phyloP scores from a whole-genome alignment of 92 coral and sea anemone species.

The Muricea muricata region DNA sequence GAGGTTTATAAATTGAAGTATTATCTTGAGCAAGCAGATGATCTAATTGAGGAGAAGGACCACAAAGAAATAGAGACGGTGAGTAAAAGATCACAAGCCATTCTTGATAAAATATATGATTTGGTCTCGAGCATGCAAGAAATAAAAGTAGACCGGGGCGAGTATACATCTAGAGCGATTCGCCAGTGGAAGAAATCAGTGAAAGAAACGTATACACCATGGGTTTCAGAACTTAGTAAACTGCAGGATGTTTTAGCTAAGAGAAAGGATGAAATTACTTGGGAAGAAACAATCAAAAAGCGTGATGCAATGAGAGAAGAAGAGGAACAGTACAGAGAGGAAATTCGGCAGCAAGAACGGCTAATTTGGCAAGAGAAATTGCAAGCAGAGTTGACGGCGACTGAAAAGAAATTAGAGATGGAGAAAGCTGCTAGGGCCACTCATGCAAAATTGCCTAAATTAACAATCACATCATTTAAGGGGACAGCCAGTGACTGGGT shows the following conservation, averaged over 20 bases:
- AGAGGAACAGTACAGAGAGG: neutral
- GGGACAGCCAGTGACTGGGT: constrained; percentile 70
- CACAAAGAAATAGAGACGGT: neutral
- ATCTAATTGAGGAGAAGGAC: neutral
- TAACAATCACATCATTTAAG: constrained; percentile 60
- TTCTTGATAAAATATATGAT: too few relatives aligned
- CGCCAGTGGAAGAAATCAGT: constrained; percentile 62
- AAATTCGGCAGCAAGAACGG: neutral
- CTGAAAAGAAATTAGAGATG: constrained; percentile 57
- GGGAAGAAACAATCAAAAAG: neutral
- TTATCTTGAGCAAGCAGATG: neutral
- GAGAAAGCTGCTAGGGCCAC: constrained; percentile 42
- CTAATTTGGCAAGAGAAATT: neutral
- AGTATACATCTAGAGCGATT: constrained; percentile 44
- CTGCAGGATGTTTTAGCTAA: neutral
- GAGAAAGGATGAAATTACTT: neutral
- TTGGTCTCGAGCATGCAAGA: too few relatives aligned
- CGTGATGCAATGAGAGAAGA: neutral
- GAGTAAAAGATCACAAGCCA: neutral
- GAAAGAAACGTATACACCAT: too few relatives aligned
- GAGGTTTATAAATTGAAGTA: too few relatives aligned
- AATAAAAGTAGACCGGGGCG: constrained; percentile 45
- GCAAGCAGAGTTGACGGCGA: constrained; percentile 39
- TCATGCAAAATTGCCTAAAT: constrained; percentile 42
- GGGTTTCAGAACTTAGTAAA: constrained; percentile 38